Base-by-base conservation (phyloP, 2,113 vertebrate species). In the Zingel zingel region DNA sequence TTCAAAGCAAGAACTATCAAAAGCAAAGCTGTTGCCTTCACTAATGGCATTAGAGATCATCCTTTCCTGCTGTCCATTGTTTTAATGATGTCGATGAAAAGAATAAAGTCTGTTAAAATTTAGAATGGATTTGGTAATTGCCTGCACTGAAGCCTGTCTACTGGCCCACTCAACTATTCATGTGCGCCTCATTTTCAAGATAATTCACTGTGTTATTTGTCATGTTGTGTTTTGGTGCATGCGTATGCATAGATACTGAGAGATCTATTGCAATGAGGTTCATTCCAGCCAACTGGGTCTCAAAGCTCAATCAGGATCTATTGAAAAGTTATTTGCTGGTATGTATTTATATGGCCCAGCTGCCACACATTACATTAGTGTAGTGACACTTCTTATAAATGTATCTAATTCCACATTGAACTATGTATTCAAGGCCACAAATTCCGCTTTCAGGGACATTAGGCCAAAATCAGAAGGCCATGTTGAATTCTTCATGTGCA, bases 11-110 rank as follows among this genome's bases (percentile, higher is more conserved):
- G 67, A 79, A 80, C 87, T 83, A 67, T 88, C 86, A 82, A 80
- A 91, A 81, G 71, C 19, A 51, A 83, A 84, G 85, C 85, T 66
- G 81, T 57, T 72, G 73, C 86, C 67, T 88, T 86, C 72, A 75
- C 83, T 93, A 86, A 89, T 82, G 88, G 79, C 71, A 67, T 86
- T 83, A 84, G 81, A 90, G 86, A 86, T 90, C 90, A 91, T 89
- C 77, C 80, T 65, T 87, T 83, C 81, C 66, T 72, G 77, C 62
- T 89, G 79, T 85, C 90, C 88, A 82, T 82, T 88, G 66, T 80
- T 83, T 82, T 91, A 88, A 91, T 89, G 85, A 90, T 79, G 77
- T 62, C 77, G 83, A 89, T 87, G 81, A 88, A 84, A 88, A 89
- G 81, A 82, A 90, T 63, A 57, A 88, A 88, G 87, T 90, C 82